Conservation (phyloP, 2,113 vertebrate genomes). For the Hepsetus odoe region DNA sequence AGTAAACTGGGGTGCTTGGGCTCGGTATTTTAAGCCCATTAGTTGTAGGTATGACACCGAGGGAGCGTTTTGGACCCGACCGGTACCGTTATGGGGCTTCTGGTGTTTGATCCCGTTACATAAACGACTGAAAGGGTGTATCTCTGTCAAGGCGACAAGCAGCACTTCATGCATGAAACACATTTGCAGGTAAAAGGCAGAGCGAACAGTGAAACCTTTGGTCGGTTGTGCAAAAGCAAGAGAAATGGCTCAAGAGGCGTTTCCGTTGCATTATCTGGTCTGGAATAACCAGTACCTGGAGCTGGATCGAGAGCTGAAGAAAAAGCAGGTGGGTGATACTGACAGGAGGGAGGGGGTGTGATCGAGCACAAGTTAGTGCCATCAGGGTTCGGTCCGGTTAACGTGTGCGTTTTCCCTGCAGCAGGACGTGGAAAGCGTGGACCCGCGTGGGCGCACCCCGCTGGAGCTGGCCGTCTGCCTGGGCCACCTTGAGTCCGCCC, state of each 20-base stretch:
- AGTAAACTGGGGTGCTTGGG: background rate
- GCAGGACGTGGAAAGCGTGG: slow-evolving; percentile 84
- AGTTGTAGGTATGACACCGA: background rate
- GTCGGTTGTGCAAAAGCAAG: slow-evolving; percentile 6
- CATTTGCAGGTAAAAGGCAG: background rate
- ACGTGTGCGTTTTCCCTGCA: slow-evolving; percentile 58
- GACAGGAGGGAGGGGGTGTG: too few relatives aligned
- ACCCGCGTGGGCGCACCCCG: slow-evolving; percentile 88
- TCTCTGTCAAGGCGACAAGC: background rate
- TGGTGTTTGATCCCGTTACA: background rate
- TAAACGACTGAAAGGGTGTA: background rate
- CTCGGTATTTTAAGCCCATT: slow-evolving; percentile 5
- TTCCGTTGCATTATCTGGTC: slow-evolving; percentile 86
- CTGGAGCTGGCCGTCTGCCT: slow-evolving; percentile 91
- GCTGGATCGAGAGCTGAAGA: slow-evolving; percentile 85
- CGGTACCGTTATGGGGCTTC: slow-evolving; percentile 27
- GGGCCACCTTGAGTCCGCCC: slow-evolving; percentile 88
- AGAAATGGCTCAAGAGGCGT: slow-evolving; percentile 79
- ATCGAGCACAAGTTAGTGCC: too few relatives aligned
- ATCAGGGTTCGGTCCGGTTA: too few relatives aligned
- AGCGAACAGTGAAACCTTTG: slow-evolving; percentile 1
- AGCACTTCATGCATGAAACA: slow-evolving; percentile 17
- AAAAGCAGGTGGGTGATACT: slow-evolving; percentile 71
- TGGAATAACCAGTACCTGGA: slow-evolving; percentile 89
- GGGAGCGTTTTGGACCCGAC: slow-evolving; percentile 17